Percentiles rank a stretch among this genome's conserved stretches.
Evolutionary conservation across 2,113 vertebrate species (phyloP).

Genomic region (Myrmecobius fasciatus): DNA sequence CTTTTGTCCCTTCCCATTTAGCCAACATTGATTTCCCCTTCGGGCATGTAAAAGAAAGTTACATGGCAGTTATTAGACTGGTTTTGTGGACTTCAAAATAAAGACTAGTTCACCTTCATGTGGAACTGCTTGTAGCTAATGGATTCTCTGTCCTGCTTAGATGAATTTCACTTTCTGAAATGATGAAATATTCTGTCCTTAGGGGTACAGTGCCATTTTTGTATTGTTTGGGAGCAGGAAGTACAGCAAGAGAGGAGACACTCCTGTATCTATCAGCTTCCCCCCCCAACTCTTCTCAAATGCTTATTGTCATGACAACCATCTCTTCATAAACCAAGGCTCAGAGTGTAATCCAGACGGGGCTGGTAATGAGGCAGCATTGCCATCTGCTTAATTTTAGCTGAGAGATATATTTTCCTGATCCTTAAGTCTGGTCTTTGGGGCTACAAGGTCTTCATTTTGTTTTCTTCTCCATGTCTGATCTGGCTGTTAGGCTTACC

Average conservation of each 20-base stretch:
- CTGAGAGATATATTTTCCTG: constrained; percentile 45
- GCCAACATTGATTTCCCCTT: constrained; percentile 68
- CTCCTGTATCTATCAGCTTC: constrained; percentile 70
- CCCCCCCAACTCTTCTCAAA: constrained; percentile 75
- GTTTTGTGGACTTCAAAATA: constrained; percentile 68
- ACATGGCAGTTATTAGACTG: constrained; percentile 61
- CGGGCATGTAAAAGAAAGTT: constrained; percentile 49
- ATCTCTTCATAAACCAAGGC: constrained; percentile 70
- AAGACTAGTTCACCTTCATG: constrained; percentile 64
- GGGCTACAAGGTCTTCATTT: constrained; percentile 56
- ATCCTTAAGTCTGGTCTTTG: constrained; percentile 48
- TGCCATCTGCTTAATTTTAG: constrained; percentile 78
- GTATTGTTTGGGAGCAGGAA: constrained; percentile 48
- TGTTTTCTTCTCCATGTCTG: constrained; percentile 35
- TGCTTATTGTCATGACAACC: constrained; percentile 80
- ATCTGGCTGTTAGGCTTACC: constrained; percentile 17
- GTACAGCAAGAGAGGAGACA: constrained; percentile 63
- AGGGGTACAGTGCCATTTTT: constrained; percentile 10
- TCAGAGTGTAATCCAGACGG: constrained; percentile 71
- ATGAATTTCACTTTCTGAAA: constrained; percentile 29
- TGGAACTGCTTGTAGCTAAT: constrained; percentile 35
- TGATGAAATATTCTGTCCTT: not conserved
- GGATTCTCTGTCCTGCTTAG: constrained; percentile 1
- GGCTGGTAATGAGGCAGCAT: constrained; percentile 66
- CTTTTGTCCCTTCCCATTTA: constrained; percentile 51